Base-by-base conservation (phyloP, 1,140 invertebrate species). In the Drosophila kikkawai region DNA sequence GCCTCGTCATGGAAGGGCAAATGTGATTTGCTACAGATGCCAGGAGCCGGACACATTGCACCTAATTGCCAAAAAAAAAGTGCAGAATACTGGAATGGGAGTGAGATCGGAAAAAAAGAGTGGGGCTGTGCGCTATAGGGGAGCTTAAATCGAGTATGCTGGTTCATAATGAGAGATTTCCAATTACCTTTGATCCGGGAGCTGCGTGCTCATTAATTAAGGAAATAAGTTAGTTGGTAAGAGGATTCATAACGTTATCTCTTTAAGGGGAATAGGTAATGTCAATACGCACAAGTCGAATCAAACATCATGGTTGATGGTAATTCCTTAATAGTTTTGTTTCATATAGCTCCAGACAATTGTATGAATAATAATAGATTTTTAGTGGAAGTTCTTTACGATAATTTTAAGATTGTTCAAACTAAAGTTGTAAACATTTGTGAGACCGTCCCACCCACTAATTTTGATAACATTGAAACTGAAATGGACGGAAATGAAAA, bases 331-430 rank as follows among this genome's bases (percentile, higher is more conserved):
- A 9, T 6, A 3, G 11, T 42, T 58, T 58, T 44, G 37, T 29
- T 42, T 17, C 26, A 42, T 5, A 9, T 42, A 32, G 56, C 42
- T 17, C 55, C 37, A 29, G 37, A 42, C 7, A 6, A 42, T 9
- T 32, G n/a, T 44, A 44, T 44, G n/a, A 44, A 13, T 7, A 32
- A 58, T 58, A 42, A 42, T 44, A 42, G 15, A 2, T 7, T 41
- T 39, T 39, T n/a, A 17, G 55, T 26, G 3, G 37, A 29, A 56
- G 13, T 56, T 11, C 26, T 8, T 13, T 26, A 39, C 1, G 13
- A 57, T 29, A 41, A 26, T 7, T 57, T 57, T 41, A 57, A 57
- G 13, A n/a, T 29, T 57, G 22, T 57, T 39, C 15, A 57, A 41
- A n/a, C 15, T 7, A 58, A 58, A 42, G 6, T 3, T 58, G 39